Percentiles rank a stretch among this genome's conserved stretches.
Conservation (phyloP, 2,888 invertebrate genomes). For the Andricus curvator region DNA sequence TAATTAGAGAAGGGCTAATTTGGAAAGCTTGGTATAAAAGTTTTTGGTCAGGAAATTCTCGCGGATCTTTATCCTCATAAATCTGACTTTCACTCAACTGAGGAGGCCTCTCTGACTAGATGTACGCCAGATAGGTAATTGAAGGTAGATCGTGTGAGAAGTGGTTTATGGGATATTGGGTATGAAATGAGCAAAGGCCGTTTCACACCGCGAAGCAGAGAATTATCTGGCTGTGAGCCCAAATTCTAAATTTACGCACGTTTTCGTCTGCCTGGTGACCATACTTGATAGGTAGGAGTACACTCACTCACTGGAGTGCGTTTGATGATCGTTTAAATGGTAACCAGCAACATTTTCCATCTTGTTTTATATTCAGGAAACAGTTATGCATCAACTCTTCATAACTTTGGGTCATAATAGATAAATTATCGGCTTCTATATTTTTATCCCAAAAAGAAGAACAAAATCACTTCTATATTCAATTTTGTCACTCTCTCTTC, state of each 20-base stretch:
- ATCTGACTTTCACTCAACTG: conserved; percentile 38
- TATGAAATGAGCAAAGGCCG: conserved; percentile 75
- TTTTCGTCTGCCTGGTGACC: conserved; percentile 50
- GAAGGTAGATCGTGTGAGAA: conserved; percentile 61
- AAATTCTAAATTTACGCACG: conserved; percentile 69
- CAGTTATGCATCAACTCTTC: conserved; percentile 7
- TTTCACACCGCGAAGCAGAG: conserved; percentile 73
- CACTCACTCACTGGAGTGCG: conserved; percentile 29
- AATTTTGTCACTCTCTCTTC: no score
- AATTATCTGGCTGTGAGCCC: conserved; percentile 73
- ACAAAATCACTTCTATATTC: no score
- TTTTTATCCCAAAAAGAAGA: no score
- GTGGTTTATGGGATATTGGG: conserved; percentile 72
- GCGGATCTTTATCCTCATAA: conserved; percentile 21
- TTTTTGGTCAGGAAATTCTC: not conserved
- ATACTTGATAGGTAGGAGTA: conserved; percentile 44
- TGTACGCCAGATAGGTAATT: conserved; percentile 58
- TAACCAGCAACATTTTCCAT: conserved; percentile 1
- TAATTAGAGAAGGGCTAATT: not conserved
- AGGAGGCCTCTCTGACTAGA: conserved; percentile 42
- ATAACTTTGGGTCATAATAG: not conserved
- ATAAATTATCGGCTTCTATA: not conserved
- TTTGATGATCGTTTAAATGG: conserved; percentile 7
- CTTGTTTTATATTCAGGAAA: conserved; percentile 7
- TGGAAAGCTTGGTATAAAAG: not conserved